A percentile compares a stretch with the other conserved stretches of the same genome.
Conservation (phyloP, 2,797 vertebrate genomes). For the Danio tinwini region DNA sequence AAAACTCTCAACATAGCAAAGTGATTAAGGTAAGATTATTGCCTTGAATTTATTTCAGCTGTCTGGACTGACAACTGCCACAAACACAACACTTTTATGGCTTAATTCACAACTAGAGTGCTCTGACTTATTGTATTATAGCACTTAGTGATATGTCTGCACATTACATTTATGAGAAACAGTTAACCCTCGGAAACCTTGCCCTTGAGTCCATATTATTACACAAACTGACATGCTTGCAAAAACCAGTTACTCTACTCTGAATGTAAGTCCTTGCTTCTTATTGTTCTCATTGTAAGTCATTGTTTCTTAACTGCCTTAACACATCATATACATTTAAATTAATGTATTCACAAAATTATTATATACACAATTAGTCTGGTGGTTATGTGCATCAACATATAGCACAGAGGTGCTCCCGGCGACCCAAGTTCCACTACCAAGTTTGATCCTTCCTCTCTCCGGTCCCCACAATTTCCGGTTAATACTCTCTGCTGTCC, state of each 20-base stretch:
- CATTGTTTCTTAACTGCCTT: background rate
- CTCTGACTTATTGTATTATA: background rate
- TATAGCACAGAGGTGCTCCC: too few species aligned
- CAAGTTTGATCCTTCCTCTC: too few species aligned
- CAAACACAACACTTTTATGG: constrained; percentile 49
- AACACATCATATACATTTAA: background rate
- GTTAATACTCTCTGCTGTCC: too few species aligned
- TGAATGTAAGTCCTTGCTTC: background rate
- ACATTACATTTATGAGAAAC: background rate
- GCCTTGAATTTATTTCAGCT: constrained; percentile 53
- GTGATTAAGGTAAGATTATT: constrained; percentile 56
- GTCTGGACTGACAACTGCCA: constrained; percentile 60
- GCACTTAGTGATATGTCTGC: background rate
- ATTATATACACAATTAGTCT: too few species aligned
- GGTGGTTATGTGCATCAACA: too few species aligned
- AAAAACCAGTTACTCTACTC: background rate
- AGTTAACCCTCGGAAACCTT: constrained; percentile 48
- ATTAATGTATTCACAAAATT: too few species aligned
- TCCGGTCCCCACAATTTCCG: too few species aligned
- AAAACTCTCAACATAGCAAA: constrained; percentile 21
- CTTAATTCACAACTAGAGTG: background rate
- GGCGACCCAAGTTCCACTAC: too few species aligned
- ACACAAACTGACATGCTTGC: background rate
- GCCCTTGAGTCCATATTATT: too few species aligned
- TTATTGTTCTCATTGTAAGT: background rate